Evolutionary conservation across 2,797 vertebrate genomes (phyloP).

Genomic region (Dendrocincla tyrannina): DNA sequence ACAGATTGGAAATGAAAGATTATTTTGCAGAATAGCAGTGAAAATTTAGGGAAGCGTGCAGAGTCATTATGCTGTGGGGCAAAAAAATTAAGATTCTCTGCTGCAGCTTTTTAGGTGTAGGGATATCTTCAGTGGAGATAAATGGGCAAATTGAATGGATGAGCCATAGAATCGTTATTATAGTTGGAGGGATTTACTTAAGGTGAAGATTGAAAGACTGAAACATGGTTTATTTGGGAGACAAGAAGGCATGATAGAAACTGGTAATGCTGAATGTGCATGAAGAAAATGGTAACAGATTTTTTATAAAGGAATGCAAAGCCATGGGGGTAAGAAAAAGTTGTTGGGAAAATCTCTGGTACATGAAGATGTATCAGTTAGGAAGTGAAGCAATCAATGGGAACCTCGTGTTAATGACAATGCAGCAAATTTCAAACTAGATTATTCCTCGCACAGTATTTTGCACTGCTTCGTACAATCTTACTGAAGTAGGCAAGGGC

Average conservation of each 20-base stretch:
- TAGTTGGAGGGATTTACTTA: not conserved
- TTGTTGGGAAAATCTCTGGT: not conserved
- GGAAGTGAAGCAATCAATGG: not conserved
- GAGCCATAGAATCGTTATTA: not conserved
- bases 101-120: not conserved
- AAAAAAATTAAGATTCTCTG: not conserved
- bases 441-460: not conserved
- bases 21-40: not conserved
- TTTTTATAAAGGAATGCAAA: not conserved
- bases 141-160: not conserved
- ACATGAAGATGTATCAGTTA: not conserved
- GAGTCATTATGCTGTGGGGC: not conserved
- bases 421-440: not conserved
- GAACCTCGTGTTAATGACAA: not conserved
- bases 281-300: not conserved
- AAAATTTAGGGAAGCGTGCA: not conserved
- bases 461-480: not conserved
- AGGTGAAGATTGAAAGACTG: not conserved
- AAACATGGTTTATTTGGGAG: not conserved
- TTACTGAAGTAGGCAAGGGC: not conserved
- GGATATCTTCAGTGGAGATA: not conserved
- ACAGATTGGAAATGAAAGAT: not conserved
- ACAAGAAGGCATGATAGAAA: not conserved
- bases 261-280: not conserved
- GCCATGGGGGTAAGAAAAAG: not conserved